Percentiles rank a stretch among this genome's conserved stretches.
Conservation (phyloP, 2,888 invertebrate genomes). For the Diarsia mendica region DNA sequence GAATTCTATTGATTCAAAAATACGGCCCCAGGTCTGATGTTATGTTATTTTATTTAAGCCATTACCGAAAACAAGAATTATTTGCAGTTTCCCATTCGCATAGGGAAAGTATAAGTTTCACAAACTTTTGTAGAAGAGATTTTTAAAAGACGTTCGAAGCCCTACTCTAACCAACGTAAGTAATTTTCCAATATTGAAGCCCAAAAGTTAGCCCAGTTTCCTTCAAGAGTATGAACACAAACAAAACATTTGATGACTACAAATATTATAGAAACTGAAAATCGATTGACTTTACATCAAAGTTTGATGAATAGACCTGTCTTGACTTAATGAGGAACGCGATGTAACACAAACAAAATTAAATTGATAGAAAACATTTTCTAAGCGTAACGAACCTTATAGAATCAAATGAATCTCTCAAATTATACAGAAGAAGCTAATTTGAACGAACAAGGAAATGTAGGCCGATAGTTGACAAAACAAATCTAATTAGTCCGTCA, state of each 20-base stretch:
- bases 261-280: not conserved
- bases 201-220: conserved; percentile 5
- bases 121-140: not conserved
- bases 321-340: conserved; percentile 29
- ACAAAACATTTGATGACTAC: conserved; percentile 41
- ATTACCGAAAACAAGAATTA: not conserved
- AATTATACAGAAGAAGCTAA: conserved; percentile 1
- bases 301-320: conserved; percentile 21
- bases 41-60: not conserved
- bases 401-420: conserved; percentile 5
- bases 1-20: too few relatives aligned
- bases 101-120: not conserved
- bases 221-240: conserved; percentile 4
- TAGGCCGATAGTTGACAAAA: not conserved
- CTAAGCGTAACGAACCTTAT: conserved; percentile 7
- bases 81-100: not conserved
- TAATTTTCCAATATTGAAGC: not conserved
- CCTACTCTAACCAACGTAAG: not conserved
- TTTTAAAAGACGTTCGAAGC: not conserved
- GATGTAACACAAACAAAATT: conserved; percentile 3
- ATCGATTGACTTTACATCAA: conserved; percentile 13
- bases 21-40: too few relatives aligned
- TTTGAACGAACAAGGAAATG: conserved; percentile 12
- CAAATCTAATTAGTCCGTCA: too few relatives aligned
- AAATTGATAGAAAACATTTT: conserved; percentile 10